Conservation (phyloP, 1,140 invertebrate species). For the Hormaphis cornu region DNA sequence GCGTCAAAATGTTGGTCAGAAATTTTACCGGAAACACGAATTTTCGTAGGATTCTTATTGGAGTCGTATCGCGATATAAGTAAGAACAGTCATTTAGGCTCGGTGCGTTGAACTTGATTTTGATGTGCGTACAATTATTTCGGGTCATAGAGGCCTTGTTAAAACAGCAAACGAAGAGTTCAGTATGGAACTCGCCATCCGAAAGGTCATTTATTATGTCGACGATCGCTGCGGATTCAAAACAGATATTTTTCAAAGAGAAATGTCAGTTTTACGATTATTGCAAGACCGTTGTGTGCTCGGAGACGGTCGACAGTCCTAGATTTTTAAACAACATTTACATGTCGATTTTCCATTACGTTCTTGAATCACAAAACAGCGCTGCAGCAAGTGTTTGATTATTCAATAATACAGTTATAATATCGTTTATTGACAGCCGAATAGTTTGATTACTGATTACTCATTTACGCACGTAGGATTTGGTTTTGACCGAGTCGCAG, state of each 20-base stretch:
- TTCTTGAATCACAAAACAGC: not conserved
- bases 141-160: not conserved
- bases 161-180: not conserved
- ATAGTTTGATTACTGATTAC: too few species aligned
- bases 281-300: not conserved
- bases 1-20: not conserved
- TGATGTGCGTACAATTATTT: not conserved
- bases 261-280: not conserved
- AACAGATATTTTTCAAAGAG: not conserved
- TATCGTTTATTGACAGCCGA: not conserved
- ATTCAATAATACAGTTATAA: too few species aligned
- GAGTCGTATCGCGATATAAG: not conserved
- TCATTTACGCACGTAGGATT: not conserved
- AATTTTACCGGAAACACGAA: not conserved
- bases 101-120: not conserved
- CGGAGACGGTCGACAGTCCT: not conserved
- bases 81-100: not conserved
- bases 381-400: not conserved
- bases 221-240: not conserved
- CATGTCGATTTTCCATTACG: not conserved
- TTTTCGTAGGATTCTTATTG: not conserved
- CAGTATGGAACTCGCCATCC: not conserved
- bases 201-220: not conserved
- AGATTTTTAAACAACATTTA: slow-evolving; percentile 10
- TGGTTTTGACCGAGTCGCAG: not conserved